Base-by-base conservation (phyloP, 2,113 vertebrate genomes). In the Panurus biarmicus region DNA sequence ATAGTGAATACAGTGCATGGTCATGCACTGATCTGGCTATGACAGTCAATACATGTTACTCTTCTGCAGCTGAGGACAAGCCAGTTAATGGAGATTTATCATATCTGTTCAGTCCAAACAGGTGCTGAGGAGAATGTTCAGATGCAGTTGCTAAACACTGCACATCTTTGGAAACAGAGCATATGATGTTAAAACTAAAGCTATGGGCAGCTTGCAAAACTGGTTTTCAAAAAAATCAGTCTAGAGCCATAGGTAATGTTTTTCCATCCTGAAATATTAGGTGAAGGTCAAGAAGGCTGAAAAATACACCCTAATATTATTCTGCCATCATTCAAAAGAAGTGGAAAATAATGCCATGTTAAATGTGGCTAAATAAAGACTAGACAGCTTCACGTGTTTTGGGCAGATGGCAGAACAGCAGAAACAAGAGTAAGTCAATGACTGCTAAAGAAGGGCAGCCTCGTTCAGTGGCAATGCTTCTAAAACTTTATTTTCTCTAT, bases 1-100 rank as follows among this genome's bases (percentile, higher is more conserved):
- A 10, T 7, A 53, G 33, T 48, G 72, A 48, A 33, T 20, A 21
- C 21, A 36, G 11, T 44, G 21, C 57, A 29, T 0, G 0, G 23
- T 64, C 7, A 1, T 23, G 18, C 60, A 40, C 24, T 15, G 16
- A 24, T 44, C 36, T 31, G 29, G 28, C 47, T 66, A 6, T 1
- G 3, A 12, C 3, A 5, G 53, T 50, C 61, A 48, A 25, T 40
- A 22, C 28, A 50, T 19, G 9, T 31, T 44, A 11, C 26, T 53
- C 31, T 42, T 53, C 38, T 65, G 78, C n/a, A 65, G 28, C 44
- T 47, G 26, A 36, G 50, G 26, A 51, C 74, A 70, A 73, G 36
- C 31, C 36, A 62, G 36, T 19, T 44, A 33, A 44, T 2, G 1
- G 20, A 47, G 38, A 58, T 7, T 31, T 48, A 17, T 42, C 9